A percentile compares a stretch with the other conserved stretches of the same genome.
These are phyloP conservation scores for Selenia dentaria DNA, from an alignment of 2,888 invertebrate species.

Conservation along the genomic window DNA sequence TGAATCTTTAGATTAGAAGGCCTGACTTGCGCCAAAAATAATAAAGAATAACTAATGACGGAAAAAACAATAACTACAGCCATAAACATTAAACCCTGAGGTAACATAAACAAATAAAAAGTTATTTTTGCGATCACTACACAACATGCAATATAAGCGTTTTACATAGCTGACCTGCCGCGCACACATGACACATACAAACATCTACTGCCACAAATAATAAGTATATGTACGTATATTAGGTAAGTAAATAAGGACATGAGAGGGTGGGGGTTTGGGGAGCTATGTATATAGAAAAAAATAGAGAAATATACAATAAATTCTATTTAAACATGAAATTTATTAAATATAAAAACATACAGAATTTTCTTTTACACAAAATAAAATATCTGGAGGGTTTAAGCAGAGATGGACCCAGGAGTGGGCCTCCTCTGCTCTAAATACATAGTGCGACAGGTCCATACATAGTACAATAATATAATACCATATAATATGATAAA, in stretches of 20 bases:
- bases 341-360: slow-evolving; percentile 84
- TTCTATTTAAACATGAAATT: slow-evolving; percentile 84
- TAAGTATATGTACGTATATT: slow-evolving; percentile 63
- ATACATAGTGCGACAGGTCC: slow-evolving; percentile 79
- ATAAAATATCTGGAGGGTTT: slow-evolving; percentile 81
- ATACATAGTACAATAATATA: slow-evolving; percentile 81
- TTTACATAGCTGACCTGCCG: slow-evolving; percentile 70
- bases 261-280: slow-evolving; percentile 61
- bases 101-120: slow-evolving; percentile 81
- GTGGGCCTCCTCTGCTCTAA: slow-evolving; percentile 41
- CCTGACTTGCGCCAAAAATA: slow-evolving; percentile 65
- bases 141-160: slow-evolving; percentile 79
- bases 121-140: slow-evolving; percentile 70
- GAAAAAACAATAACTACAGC: slow-evolving; percentile 63
- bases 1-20: slow-evolving; percentile 57
- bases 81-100: slow-evolving; percentile 53
- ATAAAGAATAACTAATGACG: slow-evolving; percentile 58
- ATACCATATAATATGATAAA: slow-evolving; percentile 80
- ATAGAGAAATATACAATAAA: slow-evolving; percentile 83
- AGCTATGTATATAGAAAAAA: slow-evolving; percentile 71
- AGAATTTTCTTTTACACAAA: slow-evolving; percentile 82
- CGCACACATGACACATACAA: slow-evolving; percentile 49
- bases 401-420: slow-evolving; percentile 42
- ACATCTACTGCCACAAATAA: slow-evolving; percentile 80
- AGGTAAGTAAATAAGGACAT: slow-evolving; percentile 76